These are phyloP conservation scores for Gymnodraco acuticeps DNA, from an alignment of 2,797 vertebrate species.

Conservation along the genomic window DNA sequence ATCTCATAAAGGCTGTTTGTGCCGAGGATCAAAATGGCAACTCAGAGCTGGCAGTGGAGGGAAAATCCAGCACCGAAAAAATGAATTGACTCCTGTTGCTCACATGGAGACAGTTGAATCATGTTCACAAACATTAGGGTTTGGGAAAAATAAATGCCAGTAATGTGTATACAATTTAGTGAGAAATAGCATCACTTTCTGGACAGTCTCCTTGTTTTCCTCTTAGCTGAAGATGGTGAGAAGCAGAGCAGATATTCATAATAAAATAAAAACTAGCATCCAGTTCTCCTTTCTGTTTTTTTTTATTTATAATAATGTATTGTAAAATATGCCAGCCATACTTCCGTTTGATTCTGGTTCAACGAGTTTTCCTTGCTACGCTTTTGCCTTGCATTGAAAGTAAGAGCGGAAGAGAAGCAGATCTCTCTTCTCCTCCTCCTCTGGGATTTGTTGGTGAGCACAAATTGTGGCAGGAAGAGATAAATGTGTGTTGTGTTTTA, in stretches of 20 bases:
- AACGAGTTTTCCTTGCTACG: background rate
- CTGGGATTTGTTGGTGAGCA: background rate
- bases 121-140: slow-evolving; percentile 31
- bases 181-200: background rate
- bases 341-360: background rate
- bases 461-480: slow-evolving; percentile 1
- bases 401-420: background rate
- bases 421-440: slow-evolving; percentile 19
- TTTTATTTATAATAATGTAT: too few species aligned
- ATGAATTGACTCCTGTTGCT: slow-evolving; percentile 28
- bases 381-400: background rate
- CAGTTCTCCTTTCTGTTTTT: background rate
- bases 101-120: slow-evolving; percentile 32
- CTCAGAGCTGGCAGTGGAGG: slow-evolving; percentile 28
- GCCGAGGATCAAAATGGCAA: slow-evolving; percentile 57
- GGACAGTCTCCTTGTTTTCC: background rate
- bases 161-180: background rate
- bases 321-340: background rate
- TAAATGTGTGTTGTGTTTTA: slow-evolving; percentile 8
- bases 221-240: background rate
- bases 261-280: background rate
- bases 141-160: slow-evolving; percentile 6
- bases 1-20: slow-evolving; percentile 66
- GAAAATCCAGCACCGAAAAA: slow-evolving; percentile 30
- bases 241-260: background rate